Evolutionary conservation across 2,888 invertebrate genomes (phyloP), one percentile per base, ranked within the genome.

Genomic region (Xylota segnis): DNA sequence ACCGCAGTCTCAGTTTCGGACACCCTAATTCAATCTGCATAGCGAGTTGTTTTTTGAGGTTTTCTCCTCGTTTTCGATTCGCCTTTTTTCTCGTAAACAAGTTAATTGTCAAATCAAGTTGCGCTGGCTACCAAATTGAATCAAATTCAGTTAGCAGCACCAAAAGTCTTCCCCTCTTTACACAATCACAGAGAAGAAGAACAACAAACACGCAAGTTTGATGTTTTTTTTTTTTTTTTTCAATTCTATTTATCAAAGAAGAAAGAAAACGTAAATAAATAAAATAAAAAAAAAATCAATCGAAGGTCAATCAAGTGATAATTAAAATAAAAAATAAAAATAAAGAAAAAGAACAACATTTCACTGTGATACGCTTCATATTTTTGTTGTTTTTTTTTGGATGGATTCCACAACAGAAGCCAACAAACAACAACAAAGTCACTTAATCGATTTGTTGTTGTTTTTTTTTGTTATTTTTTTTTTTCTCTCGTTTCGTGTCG

Each of bases 301-400:
- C 61, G 61, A 82, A 81, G 86, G 86, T 72, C 81, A 61, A 52
- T 56, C 43, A 54, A 56, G 61, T 77, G 82, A 72, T 86, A 72
- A 72, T 81, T 58, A 59, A 79, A 68, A 61, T 34, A 58, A 54
- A 34, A 37, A 54, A 9, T 16, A 56, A 40, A 43, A 47, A 70
- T 2, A 23, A 23, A 23, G 5, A 34, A 34, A 6, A 7, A 34
- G 5, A 6, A 7, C 2, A 6, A 6, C 34, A 37, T 50, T 32
- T 77, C 32, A 40, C 29, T 29, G 43, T 54, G 54, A 63, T 63
- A 47, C 47, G 29, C 16, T 61, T 72, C 18, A 56, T 56, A 37
- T 29, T 59, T 66, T 54, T 37, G 37, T 59, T 23, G 4, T 10
- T 4, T 6, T 16, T 16, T 43, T 58, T 47, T 58, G 52, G 14